A percentile compares a stretch with the other conserved stretches of the same genome.
phyloP scores from a whole-genome alignment of 2,797 vertebrate species.

The Anomalospiza imberbis region DNA sequence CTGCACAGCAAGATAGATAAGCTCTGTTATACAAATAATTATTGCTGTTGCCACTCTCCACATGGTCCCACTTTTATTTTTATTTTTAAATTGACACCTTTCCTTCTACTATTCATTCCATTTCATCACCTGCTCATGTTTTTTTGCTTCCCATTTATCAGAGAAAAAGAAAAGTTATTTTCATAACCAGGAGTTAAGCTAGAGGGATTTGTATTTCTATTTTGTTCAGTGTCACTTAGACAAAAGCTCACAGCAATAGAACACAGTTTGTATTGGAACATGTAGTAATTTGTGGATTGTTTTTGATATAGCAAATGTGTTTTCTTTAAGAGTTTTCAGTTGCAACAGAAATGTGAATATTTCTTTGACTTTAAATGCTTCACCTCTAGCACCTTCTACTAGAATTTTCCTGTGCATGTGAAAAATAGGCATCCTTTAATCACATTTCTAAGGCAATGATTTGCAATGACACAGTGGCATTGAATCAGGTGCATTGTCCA shows the following conservation, averaged over 20 bases:
- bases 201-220: background rate
- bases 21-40: conserved; percentile 50
- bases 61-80: conserved; percentile 52
- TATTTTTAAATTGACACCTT: conserved; percentile 66
- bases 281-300: background rate
- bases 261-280: background rate
- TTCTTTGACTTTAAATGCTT: background rate
- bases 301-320: background rate
- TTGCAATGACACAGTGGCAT: background rate
- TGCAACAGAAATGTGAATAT: background rate
- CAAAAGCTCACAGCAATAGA: conserved; percentile 21
- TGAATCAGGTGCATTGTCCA: background rate
- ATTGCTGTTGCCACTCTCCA: conserved; percentile 35
- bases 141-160: conserved; percentile 8
- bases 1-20: conserved; percentile 49
- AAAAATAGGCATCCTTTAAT: background rate
- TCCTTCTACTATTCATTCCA: conserved; percentile 26
- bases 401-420: background rate
- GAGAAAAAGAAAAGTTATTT: conserved; percentile 19
- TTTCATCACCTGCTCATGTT: conserved; percentile 15
- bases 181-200: background rate
- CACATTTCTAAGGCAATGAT: background rate
- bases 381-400: background rate
- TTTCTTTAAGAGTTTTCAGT: background rate
- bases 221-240: background rate